Conservation (phyloP, 2,797 vertebrate genomes). For the Sparus aurata region DNA sequence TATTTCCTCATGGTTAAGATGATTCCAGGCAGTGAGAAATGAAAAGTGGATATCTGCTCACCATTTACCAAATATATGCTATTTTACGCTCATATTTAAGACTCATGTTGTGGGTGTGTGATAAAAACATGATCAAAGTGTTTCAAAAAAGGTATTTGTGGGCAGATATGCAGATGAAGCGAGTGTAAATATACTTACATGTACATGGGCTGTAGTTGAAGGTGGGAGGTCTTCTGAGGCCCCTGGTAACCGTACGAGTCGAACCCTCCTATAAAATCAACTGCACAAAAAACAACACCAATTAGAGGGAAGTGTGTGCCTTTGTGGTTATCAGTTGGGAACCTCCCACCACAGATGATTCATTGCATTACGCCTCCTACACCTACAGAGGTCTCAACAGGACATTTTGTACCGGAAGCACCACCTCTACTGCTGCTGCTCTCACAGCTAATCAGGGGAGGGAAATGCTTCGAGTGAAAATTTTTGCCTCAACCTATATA, state of each 20-base stretch:
- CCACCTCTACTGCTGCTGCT: constrained; percentile 7
- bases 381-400: constrained; percentile 44
- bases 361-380: constrained; percentile 41
- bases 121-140: not conserved
- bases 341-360: constrained; percentile 54
- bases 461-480: constrained; percentile 41
- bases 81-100: not conserved
- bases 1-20: not conserved
- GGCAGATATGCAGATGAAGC: not conserved
- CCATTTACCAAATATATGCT: not conserved
- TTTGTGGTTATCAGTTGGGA: constrained; percentile 28
- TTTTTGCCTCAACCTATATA: constrained; percentile 7
- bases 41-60: not conserved
- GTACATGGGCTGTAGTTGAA: constrained; percentile 99
- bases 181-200: constrained; percentile 88
- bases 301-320: constrained; percentile 47
- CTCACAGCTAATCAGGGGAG: constrained; percentile 24
- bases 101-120: not conserved
- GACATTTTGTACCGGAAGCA: constrained; percentile 25
- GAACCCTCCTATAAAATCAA: constrained; percentile 99
- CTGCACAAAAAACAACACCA: constrained; percentile 81
- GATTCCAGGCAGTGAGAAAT: not conserved
- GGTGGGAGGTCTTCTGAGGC: constrained; percentile 99
- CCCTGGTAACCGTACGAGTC: constrained; percentile 99
- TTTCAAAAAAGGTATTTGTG: constrained; percentile 1